Evolutionary conservation across 2,888 invertebrate species (phyloP), one percentile per base, ranked within the genome.

Genomic region (Cataglyphis cursor): DNA sequence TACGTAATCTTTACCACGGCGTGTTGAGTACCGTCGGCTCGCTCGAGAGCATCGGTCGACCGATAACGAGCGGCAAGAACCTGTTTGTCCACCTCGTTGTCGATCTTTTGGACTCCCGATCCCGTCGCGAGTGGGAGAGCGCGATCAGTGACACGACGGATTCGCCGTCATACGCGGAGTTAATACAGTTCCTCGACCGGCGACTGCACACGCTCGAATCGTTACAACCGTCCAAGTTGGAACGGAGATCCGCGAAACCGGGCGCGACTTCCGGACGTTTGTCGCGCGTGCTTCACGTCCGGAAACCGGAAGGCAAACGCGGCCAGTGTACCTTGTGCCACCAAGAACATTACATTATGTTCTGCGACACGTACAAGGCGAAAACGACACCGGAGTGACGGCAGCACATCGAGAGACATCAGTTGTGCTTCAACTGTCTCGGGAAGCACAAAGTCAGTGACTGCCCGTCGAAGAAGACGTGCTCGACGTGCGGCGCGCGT

Each of bases 401-500:
- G 10, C n/a, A 62, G 10, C 31, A 1, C 3, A n/a, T 62, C 0
- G 10, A n/a, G 9, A 10, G n/a, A 0, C n/a, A 35, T 0, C 0
- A 6, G 10, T 10, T 64, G 1, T 64, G 64, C 35, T 12, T 41
- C 2, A 64, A 41, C 1, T 41, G 38, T 0, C 15, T 64, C 0
- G 21, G 21, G 0, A 4, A 2, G 0, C 38, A 64, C 3, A 38
- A 6, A 0, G 6, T 41, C 0, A 64, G 35, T 6, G 21, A 35
- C 0, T 64, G 38, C 5, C 0, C 1, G 0, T 38, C 21, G 0
- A 38, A 21, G 1, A 64, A 21, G 38, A 1, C 6, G 1, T 64
- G 38, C 3, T 15, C 21, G 3, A 0, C 21, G 3, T 41, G 64
- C 8, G 6, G 0, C 0, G 12, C 2, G 0, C 21, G 12, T 0